Evolutionary conservation across 2,888 invertebrate species (phyloP).

Genomic region (Glaucopsyche alexis): DNA sequence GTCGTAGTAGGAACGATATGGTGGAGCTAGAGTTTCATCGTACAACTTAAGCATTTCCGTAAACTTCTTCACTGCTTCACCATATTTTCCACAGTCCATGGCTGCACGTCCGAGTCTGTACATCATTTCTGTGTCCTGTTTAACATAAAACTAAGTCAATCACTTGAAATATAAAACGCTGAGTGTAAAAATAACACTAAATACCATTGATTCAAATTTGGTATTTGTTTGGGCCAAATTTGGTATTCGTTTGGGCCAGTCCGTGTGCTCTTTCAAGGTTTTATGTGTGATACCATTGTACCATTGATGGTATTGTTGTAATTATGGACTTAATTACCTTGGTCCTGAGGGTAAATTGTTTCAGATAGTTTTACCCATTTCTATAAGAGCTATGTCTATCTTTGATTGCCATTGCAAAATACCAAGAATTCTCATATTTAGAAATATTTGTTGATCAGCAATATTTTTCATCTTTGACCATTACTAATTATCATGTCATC

Average conservation of each 20-base stretch:
- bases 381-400: not conserved
- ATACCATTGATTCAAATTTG: slow-evolving; percentile 7
- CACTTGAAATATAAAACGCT: slow-evolving; percentile 5
- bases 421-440: not conserved
- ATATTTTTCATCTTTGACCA: no score
- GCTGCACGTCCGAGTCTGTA: slow-evolving; percentile 81
- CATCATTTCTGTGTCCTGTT: slow-evolving; percentile 85
- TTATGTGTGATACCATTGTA: slow-evolving; percentile 19
- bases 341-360: not conserved
- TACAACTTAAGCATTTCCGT: slow-evolving; percentile 83
- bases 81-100: slow-evolving; percentile 81
- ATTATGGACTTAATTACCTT: not conserved
- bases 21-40: slow-evolving; percentile 84
- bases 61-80: slow-evolving; percentile 83
- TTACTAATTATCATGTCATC: no score
- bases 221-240: not conserved
- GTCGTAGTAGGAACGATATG: slow-evolving; percentile 86
- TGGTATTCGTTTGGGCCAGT: not conserved
- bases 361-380: not conserved
- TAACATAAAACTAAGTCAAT: slow-evolving; percentile 36
- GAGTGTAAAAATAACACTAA: not conserved
- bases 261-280: not conserved
- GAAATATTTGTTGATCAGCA: no score
- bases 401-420: slow-evolving; percentile 7
- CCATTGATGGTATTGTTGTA: not conserved